Evolutionary conservation across 2,888 invertebrate genomes (phyloP), one percentile per base, ranked within the genome.

Genomic region (Chloroclysta siterata): DNA sequence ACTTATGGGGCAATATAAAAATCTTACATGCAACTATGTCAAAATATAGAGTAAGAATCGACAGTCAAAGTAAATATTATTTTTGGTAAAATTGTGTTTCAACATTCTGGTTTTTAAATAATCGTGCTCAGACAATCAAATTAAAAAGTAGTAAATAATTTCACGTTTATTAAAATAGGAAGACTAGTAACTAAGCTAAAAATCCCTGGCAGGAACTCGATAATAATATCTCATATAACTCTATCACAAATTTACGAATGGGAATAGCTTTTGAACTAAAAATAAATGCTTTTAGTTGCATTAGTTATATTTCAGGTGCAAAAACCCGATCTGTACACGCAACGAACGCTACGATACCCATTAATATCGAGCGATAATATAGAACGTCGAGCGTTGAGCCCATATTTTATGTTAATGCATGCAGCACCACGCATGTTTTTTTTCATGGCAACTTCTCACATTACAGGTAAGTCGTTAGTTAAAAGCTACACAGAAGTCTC

Each of bases 381-480:
- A 70, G 62, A 68, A 60, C 61, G 52, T 39, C 39, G 54, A 22
- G 46, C 36, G 48, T 41, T 55, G 42, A 63, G 47, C 63, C 65
- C 67, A 69, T 67, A 73, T 66, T 66, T 70, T 67, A 72, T 69
- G 66, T 63, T 65, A 68, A 70, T 73, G 67, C 63, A 60, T 55
- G 55, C 33, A 63, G 65, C 39, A 67, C 65, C 69, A 69, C 63
- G 67, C 54, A 41, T 70, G 76, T 44, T 15, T 53, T 76, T 79
- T 79, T 77, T 73, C 71, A 71, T 68, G 63, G 68, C 53, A 58
- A 60, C 74, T 78, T 84, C 84, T 87, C 84, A 82, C 78, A 79
- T 85, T 88, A 86, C 89, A 85, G 87, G 88, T 87, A 82, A 77
- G 75, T 77, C 77, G 78, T 80, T 83, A 78, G 82, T 76, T 77